Evolutionary conservation across 2,888 invertebrate genomes (phyloP), one percentile per base, ranked within the genome.

Genomic region (Pteria penguin): DNA sequence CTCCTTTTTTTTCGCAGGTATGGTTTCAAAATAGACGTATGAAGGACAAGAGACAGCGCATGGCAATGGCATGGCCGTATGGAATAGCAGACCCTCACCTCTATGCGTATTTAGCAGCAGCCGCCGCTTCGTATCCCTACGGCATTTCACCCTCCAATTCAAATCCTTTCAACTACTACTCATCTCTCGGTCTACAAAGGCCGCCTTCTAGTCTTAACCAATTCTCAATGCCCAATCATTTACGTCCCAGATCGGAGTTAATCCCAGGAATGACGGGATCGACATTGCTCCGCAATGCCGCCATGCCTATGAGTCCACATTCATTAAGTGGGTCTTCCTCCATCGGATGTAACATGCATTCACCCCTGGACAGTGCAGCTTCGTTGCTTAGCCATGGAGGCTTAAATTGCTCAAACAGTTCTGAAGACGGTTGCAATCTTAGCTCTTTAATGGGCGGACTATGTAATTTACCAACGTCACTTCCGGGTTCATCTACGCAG

Each of bases 1-100:
- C 18, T 24, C 29, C 76, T 57, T 52, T 67, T 57, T n/a, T 61
- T 55, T 82, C 75, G 1, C 78, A 90, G 90, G 90, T 90, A 26
- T 99, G 99, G 99, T 99, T 99, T 92, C 98, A 98, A 94, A 98
- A 98, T 92, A 94, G 98, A 45, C 94, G 98, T 69, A 98, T 98
- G 97, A 98, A 99, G 91, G 98, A 99, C 93, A 99, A 99, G 89
- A 94, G 99, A 0, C 98, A 99, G 90, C 94, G 97, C 22, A 96
- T 98, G 92, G 97, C 98, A 0, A 95, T 98, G 84, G 96, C 97
- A 0, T 98, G 98, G 98, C 98, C 98, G 0, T 97, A 97, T 92
- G 89, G 89, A 5, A 87, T 89, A 27, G 87, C 89, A 22, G 98
- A 98, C 89, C 98, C 98, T 0, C 96, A 97, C 0, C 95, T 98